These are phyloP conservation scores for Elachura formosa DNA, from an alignment of 2,113 vertebrate species.

Conservation along the genomic window DNA sequence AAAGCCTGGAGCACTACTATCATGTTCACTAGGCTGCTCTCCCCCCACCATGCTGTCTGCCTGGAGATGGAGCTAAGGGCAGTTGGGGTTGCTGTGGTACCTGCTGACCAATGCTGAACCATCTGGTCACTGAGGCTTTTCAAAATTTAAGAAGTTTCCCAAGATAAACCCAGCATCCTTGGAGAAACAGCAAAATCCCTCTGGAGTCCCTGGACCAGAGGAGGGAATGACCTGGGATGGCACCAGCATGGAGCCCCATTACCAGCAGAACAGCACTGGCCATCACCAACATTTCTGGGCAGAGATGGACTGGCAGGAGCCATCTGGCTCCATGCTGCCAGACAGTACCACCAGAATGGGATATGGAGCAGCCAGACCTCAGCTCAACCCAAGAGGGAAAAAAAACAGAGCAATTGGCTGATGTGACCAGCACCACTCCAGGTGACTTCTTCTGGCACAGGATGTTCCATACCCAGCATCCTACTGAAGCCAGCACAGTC, in stretches of 20 bases:
- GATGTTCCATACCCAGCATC: background rate
- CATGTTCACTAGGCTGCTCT: background rate
- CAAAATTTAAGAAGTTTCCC: background rate
- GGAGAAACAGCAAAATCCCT: background rate
- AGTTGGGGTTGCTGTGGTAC: background rate
- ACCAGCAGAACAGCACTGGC: background rate
- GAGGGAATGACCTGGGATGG: background rate
- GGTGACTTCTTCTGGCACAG: background rate
- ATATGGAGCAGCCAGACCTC: background rate
- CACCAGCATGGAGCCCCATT: rapidly evolving
- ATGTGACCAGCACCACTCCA: background rate
- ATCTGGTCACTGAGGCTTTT: background rate
- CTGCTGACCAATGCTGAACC: rapidly evolving
- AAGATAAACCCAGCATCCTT: background rate
- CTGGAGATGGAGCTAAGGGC: background rate
- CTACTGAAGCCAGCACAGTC: background rate
- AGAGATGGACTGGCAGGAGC: background rate
- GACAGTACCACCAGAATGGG: background rate
- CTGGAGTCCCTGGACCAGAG: background rate
- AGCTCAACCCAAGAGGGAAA: background rate
- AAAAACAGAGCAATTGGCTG: background rate
- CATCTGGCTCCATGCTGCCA: background rate
- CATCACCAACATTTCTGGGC: background rate
- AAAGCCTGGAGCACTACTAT: background rate
- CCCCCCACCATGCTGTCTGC: rapidly evolving